Evolutionary conservation across 2,797 vertebrate genomes (phyloP).

Genomic region (Halcyon leucocephala): DNA sequence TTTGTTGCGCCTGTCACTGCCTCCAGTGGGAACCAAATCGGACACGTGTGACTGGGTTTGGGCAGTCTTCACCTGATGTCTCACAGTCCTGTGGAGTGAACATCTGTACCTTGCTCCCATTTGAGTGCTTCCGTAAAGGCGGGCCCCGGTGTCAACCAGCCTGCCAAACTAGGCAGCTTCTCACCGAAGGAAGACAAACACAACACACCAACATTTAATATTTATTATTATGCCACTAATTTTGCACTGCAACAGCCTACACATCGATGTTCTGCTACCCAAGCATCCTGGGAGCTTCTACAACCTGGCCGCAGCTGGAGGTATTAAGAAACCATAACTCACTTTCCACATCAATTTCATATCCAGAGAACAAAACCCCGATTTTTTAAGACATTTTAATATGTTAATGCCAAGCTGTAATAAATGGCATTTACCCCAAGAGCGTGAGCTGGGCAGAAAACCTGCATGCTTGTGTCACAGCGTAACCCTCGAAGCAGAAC

Average conservation of each 20-base stretch:
- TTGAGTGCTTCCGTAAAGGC: not conserved
- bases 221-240: not conserved
- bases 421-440: not conserved
- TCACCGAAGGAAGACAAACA: not conserved
- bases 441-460: not conserved
- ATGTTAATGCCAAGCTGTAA: not conserved
- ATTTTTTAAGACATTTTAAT: not conserved
- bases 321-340: not conserved
- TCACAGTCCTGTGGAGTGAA: not conserved
- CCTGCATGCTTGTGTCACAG: too few species aligned
- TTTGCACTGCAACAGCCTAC: not conserved
- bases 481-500: rapidly evolving
- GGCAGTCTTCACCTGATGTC: not conserved
- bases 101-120: not conserved
- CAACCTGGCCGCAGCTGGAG: not conserved
- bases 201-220: not conserved
- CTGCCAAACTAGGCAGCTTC: not conserved
- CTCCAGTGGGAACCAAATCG: not conserved
- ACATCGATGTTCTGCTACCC: too few species aligned
- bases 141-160: not conserved
- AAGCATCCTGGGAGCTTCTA: not conserved
- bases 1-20: not conserved
- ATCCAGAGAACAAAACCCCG: not conserved
- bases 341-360: not conserved
- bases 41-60: not conserved